Evolutionary conservation across 2,888 invertebrate species (phyloP).

Genomic region (Isoperla grammatica): DNA sequence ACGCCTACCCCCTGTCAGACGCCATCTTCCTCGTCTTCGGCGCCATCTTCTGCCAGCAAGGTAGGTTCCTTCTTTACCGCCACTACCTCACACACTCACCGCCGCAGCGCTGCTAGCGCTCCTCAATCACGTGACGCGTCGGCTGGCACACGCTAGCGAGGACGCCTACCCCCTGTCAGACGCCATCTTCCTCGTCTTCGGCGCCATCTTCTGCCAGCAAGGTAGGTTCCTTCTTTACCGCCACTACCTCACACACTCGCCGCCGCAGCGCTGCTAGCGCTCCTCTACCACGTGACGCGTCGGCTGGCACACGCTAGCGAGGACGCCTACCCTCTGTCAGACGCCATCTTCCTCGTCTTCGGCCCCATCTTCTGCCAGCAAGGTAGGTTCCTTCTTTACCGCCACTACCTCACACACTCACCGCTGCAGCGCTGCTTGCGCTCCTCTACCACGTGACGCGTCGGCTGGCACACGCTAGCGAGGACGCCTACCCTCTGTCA

Average conservation of each 20-base stretch:
- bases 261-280: neutral
- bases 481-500: neutral
- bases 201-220: constrained; percentile 13
- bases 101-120: neutral
- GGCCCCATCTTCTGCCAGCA: constrained; percentile 14
- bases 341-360: constrained; percentile 9
- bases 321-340: neutral
- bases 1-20: neutral
- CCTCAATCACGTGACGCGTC: neutral
- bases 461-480: neutral
- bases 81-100: constrained; percentile 1
- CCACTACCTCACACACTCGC: too few species aligned
- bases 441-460: neutral
- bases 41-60: constrained; percentile 13
- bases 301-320: neutral
- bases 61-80: too few species aligned
- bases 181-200: constrained; percentile 9
- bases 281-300: neutral
- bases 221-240: too few species aligned
- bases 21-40: constrained; percentile 5
- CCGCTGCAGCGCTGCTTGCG: neutral
- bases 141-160: neutral
- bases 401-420: too few species aligned
- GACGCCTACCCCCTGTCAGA: neutral
- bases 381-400: too few species aligned